Percentiles rank a stretch among this genome's conserved stretches.
phyloP scores from a whole-genome alignment of 2,113 vertebrate genomes.

The Dasyurus viverrinus region DNA sequence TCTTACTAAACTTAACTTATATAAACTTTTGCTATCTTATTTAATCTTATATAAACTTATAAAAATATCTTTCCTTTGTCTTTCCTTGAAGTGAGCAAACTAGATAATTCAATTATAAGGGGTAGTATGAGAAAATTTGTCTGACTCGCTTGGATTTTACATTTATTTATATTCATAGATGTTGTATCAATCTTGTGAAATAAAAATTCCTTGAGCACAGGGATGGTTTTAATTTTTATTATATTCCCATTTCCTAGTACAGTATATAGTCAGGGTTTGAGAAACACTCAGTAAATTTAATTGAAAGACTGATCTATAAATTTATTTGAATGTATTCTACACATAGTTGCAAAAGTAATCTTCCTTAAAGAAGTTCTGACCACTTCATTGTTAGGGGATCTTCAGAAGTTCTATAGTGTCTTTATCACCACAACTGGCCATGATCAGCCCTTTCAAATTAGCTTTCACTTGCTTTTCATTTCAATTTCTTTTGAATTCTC shows the following conservation, averaged over 20 bases:
- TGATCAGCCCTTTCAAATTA: neutral
- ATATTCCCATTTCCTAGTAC: neutral
- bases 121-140: neutral
- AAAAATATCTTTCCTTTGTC: neutral
- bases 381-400: neutral
- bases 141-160: neutral
- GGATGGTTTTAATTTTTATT: neutral
- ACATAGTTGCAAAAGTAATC: neutral
- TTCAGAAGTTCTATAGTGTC: neutral
- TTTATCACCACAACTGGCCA: neutral
- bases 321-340: neutral
- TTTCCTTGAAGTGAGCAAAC: neutral
- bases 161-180: neutral
- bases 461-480: neutral
- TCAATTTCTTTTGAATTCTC: neutral
- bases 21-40: too few relatives aligned
- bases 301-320: neutral
- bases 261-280: neutral
- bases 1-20: neutral
- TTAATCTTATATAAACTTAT: too few relatives aligned
- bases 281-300: neutral
- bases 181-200: neutral
- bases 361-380: neutral
- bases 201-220: neutral
- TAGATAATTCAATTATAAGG: neutral